Percentiles rank a stretch among this genome's conserved stretches.
Evolutionary conservation across 1,140 invertebrate genomes (phyloP).

Genomic region (Aphaenogaster floridana): DNA sequence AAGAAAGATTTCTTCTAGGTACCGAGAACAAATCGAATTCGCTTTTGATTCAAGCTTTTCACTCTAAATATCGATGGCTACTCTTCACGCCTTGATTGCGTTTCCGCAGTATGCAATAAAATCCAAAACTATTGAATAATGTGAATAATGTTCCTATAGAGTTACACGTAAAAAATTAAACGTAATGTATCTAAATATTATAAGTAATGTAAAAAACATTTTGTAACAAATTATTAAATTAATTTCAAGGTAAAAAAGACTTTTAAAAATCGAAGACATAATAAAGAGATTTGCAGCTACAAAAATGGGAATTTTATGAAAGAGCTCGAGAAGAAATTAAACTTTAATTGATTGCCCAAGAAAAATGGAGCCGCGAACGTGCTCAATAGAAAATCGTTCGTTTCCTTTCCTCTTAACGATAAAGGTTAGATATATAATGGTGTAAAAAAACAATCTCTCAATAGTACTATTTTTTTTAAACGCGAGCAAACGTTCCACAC

Average conservation of each 20-base stretch:
- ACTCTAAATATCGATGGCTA: conserved; percentile 10
- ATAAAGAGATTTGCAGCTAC: conserved; percentile 10
- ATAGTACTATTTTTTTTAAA: conserved; percentile 11
- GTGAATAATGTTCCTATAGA: background rate
- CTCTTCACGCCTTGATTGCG: background rate
- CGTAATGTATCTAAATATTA: background rate
- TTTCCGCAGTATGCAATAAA: background rate
- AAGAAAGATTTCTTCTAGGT: conserved; percentile 9
- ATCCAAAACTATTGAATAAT: background rate
- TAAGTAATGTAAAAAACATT: background rate
- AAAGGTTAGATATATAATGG: background rate
- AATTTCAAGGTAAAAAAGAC: background rate
- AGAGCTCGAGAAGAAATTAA: conserved; percentile 34
- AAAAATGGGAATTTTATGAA: conserved; percentile 11
- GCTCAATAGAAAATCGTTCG: conserved; percentile 40
- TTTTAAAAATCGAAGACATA: background rate
- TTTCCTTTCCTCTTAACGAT: conserved; percentile 25
- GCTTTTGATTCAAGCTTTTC: conserved; percentile 38
- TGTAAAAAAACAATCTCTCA: conserved; percentile 36
- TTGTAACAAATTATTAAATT: conserved; percentile 10
- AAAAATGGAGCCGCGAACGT: conserved; percentile 22
- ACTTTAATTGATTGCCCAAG: conserved; percentile 43
- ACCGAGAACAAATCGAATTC: conserved; percentile 29
- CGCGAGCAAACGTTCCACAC: background rate
- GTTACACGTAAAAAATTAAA: background rate